Base-by-base conservation (phyloP, 2,113 vertebrate genomes). In the Triplophysa rosa region DNA sequence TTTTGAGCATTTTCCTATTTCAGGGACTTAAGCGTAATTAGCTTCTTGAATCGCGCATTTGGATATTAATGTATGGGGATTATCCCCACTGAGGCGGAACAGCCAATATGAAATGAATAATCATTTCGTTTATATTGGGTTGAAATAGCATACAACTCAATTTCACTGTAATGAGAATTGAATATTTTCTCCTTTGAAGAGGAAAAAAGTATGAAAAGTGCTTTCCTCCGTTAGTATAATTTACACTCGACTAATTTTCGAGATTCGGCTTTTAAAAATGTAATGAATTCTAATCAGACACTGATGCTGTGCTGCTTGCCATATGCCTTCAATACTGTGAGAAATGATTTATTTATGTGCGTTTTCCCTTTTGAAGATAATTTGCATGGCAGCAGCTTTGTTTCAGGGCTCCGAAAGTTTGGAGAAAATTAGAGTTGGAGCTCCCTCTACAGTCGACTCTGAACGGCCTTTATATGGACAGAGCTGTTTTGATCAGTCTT, bases 381-480 rank as follows among this genome's bases (percentile, higher is more conserved):
- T 94, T 90, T 91, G 89, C 90, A 91, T 89, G 86, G 79, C 26
- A 87, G 72, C 66, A 89, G 87, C 82, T 86, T 89, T 89, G 88
- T 90, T 89, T 86, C 71, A 58, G 26, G 58, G 62, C 58, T 66
- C 66, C 82, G 84, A 88, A 91, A 90, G 81, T 90, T 91, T 88
- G 87, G 87, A 87, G 87, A 96, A 95, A 90, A 86, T 92, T 95
- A 90, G 93, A 92, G 88, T 93, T 93, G 86, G 94, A 95, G 95
- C 95, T 94, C 96, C 95, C 96, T 95, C 96, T 96, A 94, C 95
- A 95, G 96, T 91, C 88, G 40, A 76, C 13, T 16, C 67, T 67
- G 58, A 71, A 73, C 79, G 75, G 73, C 71, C 82, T 54, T 78
- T 17, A 21, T 59, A 42, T 2, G 8, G 21, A 24, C 19, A 33